Evolutionary conservation across 2,113 vertebrate species (phyloP).

Genomic region (Turnix velox): DNA sequence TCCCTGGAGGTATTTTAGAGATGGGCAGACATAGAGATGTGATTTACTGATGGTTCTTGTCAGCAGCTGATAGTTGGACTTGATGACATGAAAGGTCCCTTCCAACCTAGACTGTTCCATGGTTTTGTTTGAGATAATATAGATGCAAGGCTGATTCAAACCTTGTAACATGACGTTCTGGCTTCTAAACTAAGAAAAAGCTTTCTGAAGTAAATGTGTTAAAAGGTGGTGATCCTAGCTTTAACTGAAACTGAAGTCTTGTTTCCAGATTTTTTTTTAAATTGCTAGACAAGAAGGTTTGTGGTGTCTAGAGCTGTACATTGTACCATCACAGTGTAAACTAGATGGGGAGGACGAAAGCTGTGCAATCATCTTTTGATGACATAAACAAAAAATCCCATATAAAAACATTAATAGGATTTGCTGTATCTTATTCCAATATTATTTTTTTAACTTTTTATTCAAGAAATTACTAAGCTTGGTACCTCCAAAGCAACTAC

Average conservation of each 20-base stretch:
- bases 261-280: neutral
- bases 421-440: neutral
- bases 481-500: neutral
- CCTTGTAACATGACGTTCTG: neutral
- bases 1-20: too few species aligned
- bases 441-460: neutral
- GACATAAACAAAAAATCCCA: neutral
- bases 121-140: neutral
- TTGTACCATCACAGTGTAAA: neutral
- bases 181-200: neutral
- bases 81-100: too few species aligned
- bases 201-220: neutral
- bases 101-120: too few species aligned
- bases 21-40: too few species aligned
- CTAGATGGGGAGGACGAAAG: neutral
- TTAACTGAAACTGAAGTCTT: neutral
- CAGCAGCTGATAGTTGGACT: too few species aligned
- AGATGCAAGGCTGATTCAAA: neutral
- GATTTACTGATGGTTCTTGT: too few species aligned
- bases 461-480: neutral
- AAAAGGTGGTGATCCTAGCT: rapidly evolving
- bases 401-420: neutral
- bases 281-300: neutral
- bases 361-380: neutral
- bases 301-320: neutral